Evolutionary conservation across 2,113 vertebrate genomes (phyloP), one percentile per base, ranked within the genome.

Genomic region (Chloropsis cyanopogon): DNA sequence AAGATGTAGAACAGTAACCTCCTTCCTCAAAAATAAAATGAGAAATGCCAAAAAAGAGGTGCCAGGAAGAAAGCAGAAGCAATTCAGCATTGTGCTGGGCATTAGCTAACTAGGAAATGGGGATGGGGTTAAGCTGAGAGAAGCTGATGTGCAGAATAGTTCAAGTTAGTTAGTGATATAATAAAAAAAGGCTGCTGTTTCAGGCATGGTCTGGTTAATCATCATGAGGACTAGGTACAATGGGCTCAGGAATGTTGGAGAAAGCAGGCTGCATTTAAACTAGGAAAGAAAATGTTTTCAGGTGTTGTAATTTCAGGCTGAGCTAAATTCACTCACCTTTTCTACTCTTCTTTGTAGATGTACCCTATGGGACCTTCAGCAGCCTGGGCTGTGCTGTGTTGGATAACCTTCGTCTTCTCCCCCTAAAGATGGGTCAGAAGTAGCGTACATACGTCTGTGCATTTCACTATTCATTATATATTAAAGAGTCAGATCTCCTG

Each of bases 271-370:
- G 28, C 1, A 2, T 47, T 90, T 82, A 90, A 50, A 86, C 16
- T 42, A 80, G 25, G 75, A 39, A 83, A 83, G 47, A 88, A 80
- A 82, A 77, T 47, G 24, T 85, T 63, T 89, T 65, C 42, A 63
- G 12, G 37, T 85, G 41, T 29, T 64, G 19, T 57, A 82, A 77
- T 80, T 86, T 90, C 60, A 91, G 35, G 26, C 33, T 83, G 63
- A 83, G 24, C 63, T 92, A 81, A 86, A 77, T 76, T 86, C 41
- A 64, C 63, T 94, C 92, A 92, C 80, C 71, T 94, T 93, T 73
- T 77, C 35, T 69, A 73, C 59, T 29, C 52, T 54, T 41, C 54
- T 66, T 71, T 0, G 0, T 37, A 61, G 52, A 56, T 0, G 3
- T 54, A 28, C 50, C 71, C 49, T 81, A 8, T 23, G 52, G 52